phyloP scores from a whole-genome alignment of 2,797 vertebrate genomes.

The Acipenser transmontanus region DNA sequence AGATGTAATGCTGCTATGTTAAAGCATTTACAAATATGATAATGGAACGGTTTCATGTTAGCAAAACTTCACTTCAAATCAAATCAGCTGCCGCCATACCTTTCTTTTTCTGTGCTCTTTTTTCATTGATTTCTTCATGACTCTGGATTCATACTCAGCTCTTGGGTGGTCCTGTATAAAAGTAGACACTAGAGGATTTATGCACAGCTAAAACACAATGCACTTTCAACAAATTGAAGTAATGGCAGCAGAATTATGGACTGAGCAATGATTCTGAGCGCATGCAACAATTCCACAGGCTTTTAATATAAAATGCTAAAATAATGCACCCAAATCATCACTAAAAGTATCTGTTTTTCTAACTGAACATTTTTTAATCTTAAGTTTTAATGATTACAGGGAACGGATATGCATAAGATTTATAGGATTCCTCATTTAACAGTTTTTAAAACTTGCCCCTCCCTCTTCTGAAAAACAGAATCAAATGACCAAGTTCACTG shows the following conservation, averaged over 20 bases:
- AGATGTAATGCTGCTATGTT: neutral
- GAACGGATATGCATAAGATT: no score
- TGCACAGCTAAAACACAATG: conserved; percentile 19
- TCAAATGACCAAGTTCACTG: no score
- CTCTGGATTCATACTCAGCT: conserved; percentile 82
- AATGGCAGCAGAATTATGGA: neutral
- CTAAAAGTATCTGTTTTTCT: no score
- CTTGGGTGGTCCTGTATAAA: conserved; percentile 79
- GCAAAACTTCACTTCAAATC: neutral
- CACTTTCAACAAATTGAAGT: conserved; percentile 19
- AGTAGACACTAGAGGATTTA: conserved; percentile 11
- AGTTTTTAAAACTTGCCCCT: no score
- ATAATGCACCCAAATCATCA: no score
- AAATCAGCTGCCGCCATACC: conserved; percentile 51
- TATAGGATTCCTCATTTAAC: no score
- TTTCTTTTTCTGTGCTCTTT: conserved; percentile 64
- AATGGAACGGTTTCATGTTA: neutral
- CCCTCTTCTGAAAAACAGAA: no score
- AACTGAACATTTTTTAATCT: no score
- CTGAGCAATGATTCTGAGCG: no score
- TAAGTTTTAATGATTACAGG: no score
- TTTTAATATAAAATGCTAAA: no score
- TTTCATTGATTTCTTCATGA: conserved; percentile 73
- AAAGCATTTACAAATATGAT: neutral
- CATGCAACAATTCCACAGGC: no score